phyloP scores from a whole-genome alignment of 2,797 vertebrate species.

The Myripristis murdjan region DNA sequence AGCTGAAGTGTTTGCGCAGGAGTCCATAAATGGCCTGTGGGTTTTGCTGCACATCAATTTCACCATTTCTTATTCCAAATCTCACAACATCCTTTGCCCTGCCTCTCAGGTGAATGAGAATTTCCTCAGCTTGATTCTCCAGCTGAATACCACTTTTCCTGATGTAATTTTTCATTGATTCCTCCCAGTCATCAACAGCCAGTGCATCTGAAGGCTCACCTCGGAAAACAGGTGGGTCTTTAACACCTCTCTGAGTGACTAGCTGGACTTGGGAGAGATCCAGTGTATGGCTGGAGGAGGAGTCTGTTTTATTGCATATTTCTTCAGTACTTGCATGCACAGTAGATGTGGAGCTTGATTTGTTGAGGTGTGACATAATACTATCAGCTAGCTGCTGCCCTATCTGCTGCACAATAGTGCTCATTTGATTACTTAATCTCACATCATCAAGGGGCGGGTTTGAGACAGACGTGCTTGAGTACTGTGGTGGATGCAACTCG shows the following conservation, averaged over 20 bases:
- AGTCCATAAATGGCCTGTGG: constrained; percentile 32
- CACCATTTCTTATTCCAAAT: too few species aligned
- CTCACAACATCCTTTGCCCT: constrained; percentile 50
- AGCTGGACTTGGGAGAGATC: constrained; percentile 3
- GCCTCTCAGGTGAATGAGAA: constrained; percentile 43
- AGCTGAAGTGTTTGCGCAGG: constrained; percentile 34
- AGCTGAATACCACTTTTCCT: constrained; percentile 3
- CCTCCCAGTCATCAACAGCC: constrained; percentile 28
- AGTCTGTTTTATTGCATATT: not conserved
- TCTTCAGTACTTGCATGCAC: not conserved
- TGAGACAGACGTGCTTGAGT: not conserved
- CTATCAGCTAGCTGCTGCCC: constrained; percentile 24
- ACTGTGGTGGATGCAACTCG: not conserved
- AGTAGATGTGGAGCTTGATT: not conserved
- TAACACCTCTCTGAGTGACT: constrained; percentile 5
- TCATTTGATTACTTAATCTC: constrained; percentile 24
- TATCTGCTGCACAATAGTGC: constrained; percentile 17
- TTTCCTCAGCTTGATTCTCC: constrained; percentile 41
- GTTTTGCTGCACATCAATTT: not conserved
- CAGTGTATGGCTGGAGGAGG: not conserved
- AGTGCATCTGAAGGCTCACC: constrained; percentile 15
- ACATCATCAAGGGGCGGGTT: not conserved
- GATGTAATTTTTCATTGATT: constrained; percentile 16
- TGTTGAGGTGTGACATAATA: not conserved
- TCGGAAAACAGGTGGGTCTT: constrained; percentile 16